Percentiles rank a stretch among this genome's conserved stretches.
These are phyloP conservation scores for Sycobia sp. DNA, from an alignment of 1,140 invertebrate genomes.

Conservation along the genomic window DNA sequence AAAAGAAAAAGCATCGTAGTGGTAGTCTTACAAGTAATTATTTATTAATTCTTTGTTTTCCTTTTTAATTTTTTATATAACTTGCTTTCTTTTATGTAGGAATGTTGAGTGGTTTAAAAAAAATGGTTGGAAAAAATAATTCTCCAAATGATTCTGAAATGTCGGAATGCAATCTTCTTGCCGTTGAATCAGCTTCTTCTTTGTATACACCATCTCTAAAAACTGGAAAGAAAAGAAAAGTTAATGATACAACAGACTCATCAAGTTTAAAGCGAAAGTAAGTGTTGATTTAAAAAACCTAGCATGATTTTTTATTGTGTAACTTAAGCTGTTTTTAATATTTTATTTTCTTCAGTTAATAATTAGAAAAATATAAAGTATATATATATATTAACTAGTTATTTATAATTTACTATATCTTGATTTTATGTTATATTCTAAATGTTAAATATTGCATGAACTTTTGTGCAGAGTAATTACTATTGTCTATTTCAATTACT, in stretches of 20 bases:
- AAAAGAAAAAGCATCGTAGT: conserved; percentile 77
- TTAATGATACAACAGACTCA: conserved; percentile 50
- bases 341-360: not conserved
- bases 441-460: not conserved
- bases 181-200: conserved; percentile 30
- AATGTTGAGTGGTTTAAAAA: conserved; percentile 77
- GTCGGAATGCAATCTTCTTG: conserved; percentile 40
- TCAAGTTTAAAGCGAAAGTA: conserved; percentile 66
- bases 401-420: too few species aligned
- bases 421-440: not conserved
- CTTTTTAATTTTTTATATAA: too few species aligned
- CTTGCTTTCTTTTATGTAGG: conserved; percentile 60
- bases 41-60: conserved; percentile 17
- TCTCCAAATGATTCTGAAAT: conserved; percentile 56
- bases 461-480: not conserved
- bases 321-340: not conserved
- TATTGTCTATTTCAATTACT: not conserved
- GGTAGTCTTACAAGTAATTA: conserved; percentile 79
- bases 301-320: conserved; percentile 25
- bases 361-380: not conserved
- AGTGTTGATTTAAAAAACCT: conserved; percentile 26
- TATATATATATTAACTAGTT: too few species aligned
- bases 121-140: conserved; percentile 69
- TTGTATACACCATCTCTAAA: conserved; percentile 60
- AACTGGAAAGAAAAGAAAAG: conserved; percentile 70